Evolutionary conservation across 2,888 invertebrate genomes (phyloP).

Genomic region (Diarsia dahlii): DNA sequence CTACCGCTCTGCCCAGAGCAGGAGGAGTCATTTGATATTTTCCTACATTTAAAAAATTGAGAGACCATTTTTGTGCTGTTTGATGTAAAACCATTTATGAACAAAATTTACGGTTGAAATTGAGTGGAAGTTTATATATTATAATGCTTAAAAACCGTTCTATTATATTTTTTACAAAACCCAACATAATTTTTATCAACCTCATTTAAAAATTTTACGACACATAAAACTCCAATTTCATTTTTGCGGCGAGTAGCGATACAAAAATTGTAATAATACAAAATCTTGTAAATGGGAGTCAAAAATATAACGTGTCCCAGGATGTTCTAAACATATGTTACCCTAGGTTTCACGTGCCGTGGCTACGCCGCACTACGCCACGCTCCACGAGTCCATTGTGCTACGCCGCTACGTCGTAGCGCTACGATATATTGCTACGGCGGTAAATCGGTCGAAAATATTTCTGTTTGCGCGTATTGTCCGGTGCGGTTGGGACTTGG

Average conservation of each 20-base stretch:
- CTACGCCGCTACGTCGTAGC: conserved; percentile 77
- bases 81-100: too few relatives aligned
- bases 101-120: neutral
- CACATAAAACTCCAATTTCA: conserved; percentile 38
- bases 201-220: conserved; percentile 22
- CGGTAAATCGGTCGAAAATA: conserved; percentile 72
- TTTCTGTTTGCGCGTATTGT: conserved; percentile 69
- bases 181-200: conserved; percentile 8
- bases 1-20: too few relatives aligned
- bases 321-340: conserved; percentile 61
- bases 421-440: conserved; percentile 73
- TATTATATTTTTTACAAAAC: neutral
- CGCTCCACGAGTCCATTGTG: conserved; percentile 75
- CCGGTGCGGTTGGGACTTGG: conserved; percentile 56
- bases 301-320: conserved; percentile 63
- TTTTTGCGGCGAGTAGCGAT: conserved; percentile 25
- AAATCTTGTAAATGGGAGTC: conserved; percentile 54
- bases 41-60: too few relatives aligned
- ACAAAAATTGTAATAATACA: conserved; percentile 44
- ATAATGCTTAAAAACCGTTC: neutral
- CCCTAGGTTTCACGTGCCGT: conserved; percentile 68
- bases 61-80: too few relatives aligned
- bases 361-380: conserved; percentile 67
- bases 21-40: too few relatives aligned
- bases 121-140: neutral